Evolutionary conservation across 1,140 invertebrate genomes (phyloP), one percentile per base, ranked within the genome.

Genomic region (Polypedilum vanderplanki): DNA sequence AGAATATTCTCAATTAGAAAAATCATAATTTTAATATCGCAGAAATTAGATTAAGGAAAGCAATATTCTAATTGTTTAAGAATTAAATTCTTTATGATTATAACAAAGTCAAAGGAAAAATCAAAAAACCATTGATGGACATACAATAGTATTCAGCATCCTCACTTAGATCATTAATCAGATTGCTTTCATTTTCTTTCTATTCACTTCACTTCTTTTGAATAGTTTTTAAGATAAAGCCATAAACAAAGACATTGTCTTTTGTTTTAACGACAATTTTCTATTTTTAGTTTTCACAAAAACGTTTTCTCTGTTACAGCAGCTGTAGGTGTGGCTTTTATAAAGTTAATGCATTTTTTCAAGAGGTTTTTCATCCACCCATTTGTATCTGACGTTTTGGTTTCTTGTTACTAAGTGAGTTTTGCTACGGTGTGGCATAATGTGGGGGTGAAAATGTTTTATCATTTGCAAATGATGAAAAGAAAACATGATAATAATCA

Each of bases 311-410:
- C n/a, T 57, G 46, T 15, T 57, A n/a, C 46, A 4, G n/a, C 46
- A n/a, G 7, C n/a, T 57, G 46, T 57, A 57, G 46, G 46, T 57
- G 46, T 57, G 46, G 46, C n/a, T 33, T 33, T 57, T 57, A 1
- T 9, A 57, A 57, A 57, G 8, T 57, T 57, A 57, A 57, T 57
- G 46, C 46, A 57, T 57, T 57, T 57, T 46, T 57, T 57, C 24
- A 33, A 33, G 24, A 33, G 24, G 24, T 33, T 33, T 33, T 33
- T 3, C 24, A 33, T 33, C 24, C 24, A 5, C 24, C 24, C 24
- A 33, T 33, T 33, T 33, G 24, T 33, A 5, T 33, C 24, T 33
- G 24, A 33, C 24, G 24, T 33, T 33, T 33, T 33, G 24, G 24
- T 33, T 33, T 33, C 24, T 33, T 33, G 24, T 33, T 5, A 33